Base-by-base conservation (phyloP, 1,140 invertebrate genomes). In the Dendroctonus valens region DNA sequence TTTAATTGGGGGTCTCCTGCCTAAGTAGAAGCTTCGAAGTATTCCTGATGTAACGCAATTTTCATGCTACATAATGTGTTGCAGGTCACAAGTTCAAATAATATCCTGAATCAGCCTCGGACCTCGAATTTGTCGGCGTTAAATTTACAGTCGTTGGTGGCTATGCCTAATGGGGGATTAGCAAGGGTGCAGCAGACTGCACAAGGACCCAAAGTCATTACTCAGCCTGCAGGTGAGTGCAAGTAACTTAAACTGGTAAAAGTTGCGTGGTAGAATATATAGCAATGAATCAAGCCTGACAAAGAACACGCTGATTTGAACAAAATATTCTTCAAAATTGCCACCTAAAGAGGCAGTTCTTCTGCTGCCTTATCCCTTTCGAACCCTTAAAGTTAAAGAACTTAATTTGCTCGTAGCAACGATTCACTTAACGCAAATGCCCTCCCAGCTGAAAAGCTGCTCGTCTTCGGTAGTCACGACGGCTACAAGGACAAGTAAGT, bases 131-230 rank as follows among this genome's bases (percentile, higher is more conserved):
- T 69, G 40, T 65, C 63, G 5, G 67, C 73, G 7, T 69, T 76
- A 53, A 74, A 73, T 59, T 54, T 76, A 38, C 73, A 74, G 61
- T 72, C 75, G 6, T 53, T 76, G 7, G 73, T 77, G 39, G 72
- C 73, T n/a, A 72, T 78, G 7, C 73, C 76, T 9, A 76, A 74
- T 70, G 69, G 69, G 37, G 53, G 72, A 9, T 65, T 70, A 9
- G 46, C 62, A 6, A 67, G 74, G 55, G 72, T 59, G 38, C 62
- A 73, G 8, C 64, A 74, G n/a, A 68, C 72, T 37, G 69, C 70
- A n/a, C 74, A 76, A 59, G 70, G 68, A 3, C 66, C 76, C 54
- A 77, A 77, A 69, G 75, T 77, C 59, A 77, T 77, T 37, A 73
- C 74, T 7, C 75, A 76, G 64, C 69, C 75, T n/a, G 62, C 70